These are phyloP conservation scores for Pipistrellus nathusii DNA, from an alignment of 2,797 vertebrate genomes.

Conservation along the genomic window DNA sequence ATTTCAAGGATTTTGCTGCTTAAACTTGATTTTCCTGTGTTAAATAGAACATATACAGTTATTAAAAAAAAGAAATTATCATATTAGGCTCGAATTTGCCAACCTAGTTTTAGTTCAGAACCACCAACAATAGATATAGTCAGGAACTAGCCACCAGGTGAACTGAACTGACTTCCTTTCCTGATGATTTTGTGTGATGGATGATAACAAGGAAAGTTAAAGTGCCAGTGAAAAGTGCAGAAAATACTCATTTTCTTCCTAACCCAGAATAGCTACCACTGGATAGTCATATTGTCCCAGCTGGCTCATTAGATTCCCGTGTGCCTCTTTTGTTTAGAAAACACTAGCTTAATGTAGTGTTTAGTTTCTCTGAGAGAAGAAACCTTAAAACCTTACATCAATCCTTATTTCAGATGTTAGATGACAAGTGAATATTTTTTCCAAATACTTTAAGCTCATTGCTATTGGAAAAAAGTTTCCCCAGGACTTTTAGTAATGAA, in stretches of 20 bases:
- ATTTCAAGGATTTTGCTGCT: conserved; percentile 66
- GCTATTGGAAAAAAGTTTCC: background rate
- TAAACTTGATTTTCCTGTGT: conserved; percentile 66
- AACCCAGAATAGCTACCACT: background rate
- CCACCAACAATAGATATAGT: background rate
- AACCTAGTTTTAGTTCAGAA: conserved; percentile 44
- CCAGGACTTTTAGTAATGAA: conserved; percentile 52
- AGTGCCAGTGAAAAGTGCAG: background rate
- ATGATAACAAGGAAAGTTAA: conserved; percentile 28
- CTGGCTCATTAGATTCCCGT: background rate
- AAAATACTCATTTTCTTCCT: conserved; percentile 11
- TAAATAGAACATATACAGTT: conserved; percentile 52
- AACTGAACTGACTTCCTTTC: background rate
- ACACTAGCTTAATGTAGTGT: no score
- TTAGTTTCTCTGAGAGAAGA: background rate
- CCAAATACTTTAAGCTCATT: background rate
- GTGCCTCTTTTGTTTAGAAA: background rate
- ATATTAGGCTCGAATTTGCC: conserved; percentile 13
- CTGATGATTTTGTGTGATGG: background rate
- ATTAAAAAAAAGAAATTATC: conserved; percentile 39
- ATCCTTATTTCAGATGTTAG: conserved; percentile 1
- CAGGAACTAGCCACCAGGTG: background rate
- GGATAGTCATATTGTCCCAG: background rate
- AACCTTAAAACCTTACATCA: background rate
- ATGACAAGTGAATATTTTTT: background rate